A percentile compares a stretch with the other conserved stretches of the same genome.
These are phyloP conservation scores for Rostratula benghalensis DNA, from an alignment of 2,113 vertebrate genomes.

Conservation along the genomic window DNA sequence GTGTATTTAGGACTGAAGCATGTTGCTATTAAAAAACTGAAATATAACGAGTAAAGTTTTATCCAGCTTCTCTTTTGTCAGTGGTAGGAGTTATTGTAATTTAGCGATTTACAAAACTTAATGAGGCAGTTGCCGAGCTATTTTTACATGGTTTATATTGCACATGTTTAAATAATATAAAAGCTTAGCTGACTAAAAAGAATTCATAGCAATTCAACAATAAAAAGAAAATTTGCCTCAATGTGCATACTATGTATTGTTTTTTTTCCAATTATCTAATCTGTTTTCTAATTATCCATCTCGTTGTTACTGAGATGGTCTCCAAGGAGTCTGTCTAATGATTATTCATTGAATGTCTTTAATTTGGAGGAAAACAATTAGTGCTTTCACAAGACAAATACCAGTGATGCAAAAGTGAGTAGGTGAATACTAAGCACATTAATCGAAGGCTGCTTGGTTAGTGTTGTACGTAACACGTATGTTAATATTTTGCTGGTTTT, in stretches of 20 bases:
- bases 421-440: not conserved
- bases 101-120: not conserved
- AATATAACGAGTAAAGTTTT: not conserved
- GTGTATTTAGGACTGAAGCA: not conserved
- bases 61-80: not conserved
- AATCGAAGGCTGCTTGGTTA: not conserved
- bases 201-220: not conserved
- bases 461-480: not conserved
- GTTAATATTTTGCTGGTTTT: not conserved
- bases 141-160: not conserved
- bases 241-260: not conserved
- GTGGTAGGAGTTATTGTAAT: not conserved
- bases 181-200: not conserved
- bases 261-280: not conserved
- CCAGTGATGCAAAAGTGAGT: constrained; percentile 67
- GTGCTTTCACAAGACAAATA: constrained; percentile 45
- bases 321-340: constrained; percentile 20
- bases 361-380: constrained; percentile 76
- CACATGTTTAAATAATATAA: not conserved
- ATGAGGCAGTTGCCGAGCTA: not conserved
- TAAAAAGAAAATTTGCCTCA: not conserved
- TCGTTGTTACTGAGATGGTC: not conserved
- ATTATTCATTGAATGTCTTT: constrained; percentile 48
- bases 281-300: constrained; percentile 1
- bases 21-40: not conserved